Conservation (phyloP, 2,888 invertebrate genomes). For the Dynastes maya region DNA sequence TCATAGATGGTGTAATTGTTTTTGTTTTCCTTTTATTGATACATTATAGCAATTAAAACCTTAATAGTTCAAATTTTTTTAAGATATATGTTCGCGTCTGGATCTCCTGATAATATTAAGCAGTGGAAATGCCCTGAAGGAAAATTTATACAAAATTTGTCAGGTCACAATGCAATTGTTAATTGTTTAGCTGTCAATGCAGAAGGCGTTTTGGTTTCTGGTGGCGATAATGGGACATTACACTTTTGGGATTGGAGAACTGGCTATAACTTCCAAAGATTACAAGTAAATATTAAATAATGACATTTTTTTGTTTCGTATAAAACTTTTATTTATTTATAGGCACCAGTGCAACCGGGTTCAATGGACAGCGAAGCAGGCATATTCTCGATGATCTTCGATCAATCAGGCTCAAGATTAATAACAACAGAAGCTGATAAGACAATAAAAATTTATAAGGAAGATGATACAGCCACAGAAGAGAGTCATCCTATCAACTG, state of each 20-base stretch:
- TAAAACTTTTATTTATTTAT: conserved; percentile 61
- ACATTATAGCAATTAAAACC: neutral
- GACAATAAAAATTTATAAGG: conserved; percentile 98
- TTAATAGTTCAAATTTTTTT: neutral
- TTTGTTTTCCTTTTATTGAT: neutral
- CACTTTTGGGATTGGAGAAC: conserved; percentile 99
- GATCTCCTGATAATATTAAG: conserved; percentile 98
- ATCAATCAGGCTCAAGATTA: conserved; percentile 93
- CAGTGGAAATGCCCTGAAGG: conserved; percentile 99
- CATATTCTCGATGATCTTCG: conserved; percentile 96
- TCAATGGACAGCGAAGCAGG: conserved; percentile 99
- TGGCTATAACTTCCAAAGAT: conserved; percentile 97
- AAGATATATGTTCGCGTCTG: conserved; percentile 95
- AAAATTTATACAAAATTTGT: conserved; percentile 96
- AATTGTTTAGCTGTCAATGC: conserved; percentile 97
- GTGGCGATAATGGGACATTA: conserved; percentile 98
- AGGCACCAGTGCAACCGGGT: conserved; percentile 97
- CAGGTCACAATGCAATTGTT: conserved; percentile 97
- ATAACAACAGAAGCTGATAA: conserved; percentile 99
- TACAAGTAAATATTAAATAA: conserved; percentile 74
- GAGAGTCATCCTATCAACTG: conserved; percentile 97
- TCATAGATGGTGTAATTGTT: neutral
- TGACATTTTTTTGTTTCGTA: neutral
- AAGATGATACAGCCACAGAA: conserved; percentile 96
- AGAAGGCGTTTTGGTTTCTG: conserved; percentile 97